Evolutionary conservation across 2,113 vertebrate genomes (phyloP).

Genomic region (Pluvialis apricaria): DNA sequence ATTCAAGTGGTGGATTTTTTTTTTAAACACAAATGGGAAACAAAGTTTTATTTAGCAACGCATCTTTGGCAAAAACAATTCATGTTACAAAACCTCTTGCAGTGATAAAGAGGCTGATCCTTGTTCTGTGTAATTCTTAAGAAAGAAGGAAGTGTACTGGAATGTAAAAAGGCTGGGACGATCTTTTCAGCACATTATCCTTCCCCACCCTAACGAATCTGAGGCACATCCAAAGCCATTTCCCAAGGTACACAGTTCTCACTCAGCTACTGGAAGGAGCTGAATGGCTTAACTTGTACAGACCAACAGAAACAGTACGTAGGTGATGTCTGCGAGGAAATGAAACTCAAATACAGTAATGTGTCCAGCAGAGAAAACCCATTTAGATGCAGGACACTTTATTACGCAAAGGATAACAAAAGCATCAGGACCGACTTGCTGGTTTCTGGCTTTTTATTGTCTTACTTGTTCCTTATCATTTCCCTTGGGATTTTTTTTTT

Average conservation of each 20-base stretch:
- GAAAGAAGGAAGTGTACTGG: neutral
- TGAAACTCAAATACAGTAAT: neutral
- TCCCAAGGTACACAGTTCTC: neutral
- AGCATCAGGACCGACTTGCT: neutral
- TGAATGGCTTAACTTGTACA: neutral
- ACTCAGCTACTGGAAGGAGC: neutral
- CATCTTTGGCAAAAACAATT: neutral
- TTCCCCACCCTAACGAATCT: neutral
- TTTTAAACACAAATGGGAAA: neutral
- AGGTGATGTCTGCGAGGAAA: no score
- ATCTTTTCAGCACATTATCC: neutral
- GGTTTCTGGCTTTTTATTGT: neutral
- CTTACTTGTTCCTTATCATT: neutral
- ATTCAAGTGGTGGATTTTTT: neutral
- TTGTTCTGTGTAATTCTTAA: neutral
- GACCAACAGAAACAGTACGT: neutral
- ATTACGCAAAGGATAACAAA: neutral
- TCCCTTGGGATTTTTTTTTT: neutral
- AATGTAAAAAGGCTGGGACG: neutral
- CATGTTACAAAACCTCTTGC: neutral
- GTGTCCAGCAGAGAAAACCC: neutral
- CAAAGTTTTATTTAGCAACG: neutral
- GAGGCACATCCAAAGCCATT: neutral
- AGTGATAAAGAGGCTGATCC: neutral
- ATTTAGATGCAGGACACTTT: neutral